Evolutionary conservation across 2,888 invertebrate genomes (phyloP).

Genomic region (Drosophila longiperda): DNA sequence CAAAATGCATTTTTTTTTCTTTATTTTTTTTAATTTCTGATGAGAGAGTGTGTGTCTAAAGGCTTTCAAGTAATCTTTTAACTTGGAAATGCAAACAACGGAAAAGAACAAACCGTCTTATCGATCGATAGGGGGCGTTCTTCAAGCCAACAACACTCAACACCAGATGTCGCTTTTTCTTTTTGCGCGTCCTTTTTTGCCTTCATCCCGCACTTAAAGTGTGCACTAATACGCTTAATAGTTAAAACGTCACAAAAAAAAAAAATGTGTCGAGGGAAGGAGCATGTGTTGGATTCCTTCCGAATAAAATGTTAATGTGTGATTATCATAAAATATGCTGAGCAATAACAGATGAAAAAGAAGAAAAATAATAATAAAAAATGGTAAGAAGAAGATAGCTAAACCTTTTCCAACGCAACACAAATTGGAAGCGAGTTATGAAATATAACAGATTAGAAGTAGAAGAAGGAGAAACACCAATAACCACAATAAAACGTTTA

Average conservation of each 20-base stretch:
- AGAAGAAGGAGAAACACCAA: constrained; percentile 6
- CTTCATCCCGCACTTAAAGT: constrained; percentile 54
- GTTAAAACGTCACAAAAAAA: constrained; percentile 11
- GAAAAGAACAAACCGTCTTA: not conserved
- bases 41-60: not conserved
- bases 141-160: constrained; percentile 21
- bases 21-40: not conserved
- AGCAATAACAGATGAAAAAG: not conserved
- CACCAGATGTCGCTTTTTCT: not conserved
- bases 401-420: constrained; percentile 2
- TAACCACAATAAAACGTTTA: constrained; percentile 2
- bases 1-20: not conserved
- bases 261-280: not conserved
- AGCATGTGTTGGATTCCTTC: not conserved
- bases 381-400: not conserved
- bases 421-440: constrained; percentile 1
- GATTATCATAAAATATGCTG: not conserved
- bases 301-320: constrained; percentile 5
- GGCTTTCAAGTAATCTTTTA: not conserved
- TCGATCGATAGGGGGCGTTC: constrained; percentile 26
- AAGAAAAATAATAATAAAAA: constrained; percentile 4
- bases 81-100: not conserved
- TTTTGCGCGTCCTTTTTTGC: constrained; percentile 44
- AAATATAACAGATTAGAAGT: not conserved
- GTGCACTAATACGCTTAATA: constrained; percentile 54